Base-by-base conservation (phyloP, 2,888 invertebrate species). In the Campoplex nolae region DNA sequence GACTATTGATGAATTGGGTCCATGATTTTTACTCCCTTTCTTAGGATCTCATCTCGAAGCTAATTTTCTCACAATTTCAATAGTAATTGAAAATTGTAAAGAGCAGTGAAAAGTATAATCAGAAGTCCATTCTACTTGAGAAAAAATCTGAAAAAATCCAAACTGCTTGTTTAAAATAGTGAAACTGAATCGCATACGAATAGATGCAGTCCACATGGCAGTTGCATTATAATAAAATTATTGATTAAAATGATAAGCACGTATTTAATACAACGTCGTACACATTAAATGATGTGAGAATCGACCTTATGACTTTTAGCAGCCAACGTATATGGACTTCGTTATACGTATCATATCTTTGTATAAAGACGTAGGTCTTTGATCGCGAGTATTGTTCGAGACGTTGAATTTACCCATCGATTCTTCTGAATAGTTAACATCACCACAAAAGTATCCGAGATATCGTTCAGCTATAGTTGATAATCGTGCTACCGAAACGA, bases 401-500 rank as follows among this genome's bases (percentile, higher is more conserved):
- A 51, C 16, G 0, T 18, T 32, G 7, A 51, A 71, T 71, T 51
- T 16, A 9, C 18, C 8, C 16, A 32, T 8, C 3, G 48, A 45
- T 28, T 0, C 3, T 11, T 70, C 6, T 70, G 8, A 70, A 70
- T 35, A 62, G 35, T 56, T 58, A 76, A 86, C 79, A 83, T 80
- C 76, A 79, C 74, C 77, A 70, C 76, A 81, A 80, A 85, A 81
- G 84, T 75, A 81, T 71, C 56, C 42, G 42, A 56, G 23, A 73
- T 51, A n/a, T 18, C 18, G 13, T 54, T 32, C n/a, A n/a, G 56
- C 38, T 28, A 70, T 32, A 16, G 18, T 48, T 48, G 23, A 62
- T 51, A 83, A 89, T 87, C 77, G 81, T 79, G 77, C 45, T 73
- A 74, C 71, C 83, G 67, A 58, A 85, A 83, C 73, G 51, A 83